Conservation (phyloP, 1,140 invertebrate genomes). For the Pteromalus puparum region DNA sequence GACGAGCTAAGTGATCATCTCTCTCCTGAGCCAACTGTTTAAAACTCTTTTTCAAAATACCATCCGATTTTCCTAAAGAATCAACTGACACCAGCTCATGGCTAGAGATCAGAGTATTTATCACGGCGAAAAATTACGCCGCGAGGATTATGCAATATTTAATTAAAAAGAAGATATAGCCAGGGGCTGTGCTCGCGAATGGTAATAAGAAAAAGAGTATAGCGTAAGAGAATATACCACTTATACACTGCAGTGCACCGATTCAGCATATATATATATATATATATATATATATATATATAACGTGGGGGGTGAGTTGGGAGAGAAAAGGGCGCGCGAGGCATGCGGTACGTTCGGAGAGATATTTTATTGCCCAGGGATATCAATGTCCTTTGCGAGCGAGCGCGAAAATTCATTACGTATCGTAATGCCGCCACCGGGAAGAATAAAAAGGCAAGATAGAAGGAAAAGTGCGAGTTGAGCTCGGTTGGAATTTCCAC, state of each 20-base stretch:
- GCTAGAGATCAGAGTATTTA: not conserved
- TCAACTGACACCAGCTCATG: not conserved
- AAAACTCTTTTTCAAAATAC: not conserved
- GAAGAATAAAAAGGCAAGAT: constrained; percentile 9
- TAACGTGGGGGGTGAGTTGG: not conserved
- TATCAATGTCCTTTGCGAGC: constrained; percentile 48
- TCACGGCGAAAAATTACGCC: not conserved
- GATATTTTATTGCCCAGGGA: constrained; percentile 51
- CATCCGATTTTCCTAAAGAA: not conserved
- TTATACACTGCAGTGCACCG: not conserved
- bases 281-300: not conserved
- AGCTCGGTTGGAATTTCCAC: constrained; percentile 32
- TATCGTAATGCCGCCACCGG: constrained; percentile 18
- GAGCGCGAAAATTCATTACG: constrained; percentile 49
- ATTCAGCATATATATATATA: not conserved
- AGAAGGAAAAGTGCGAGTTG: not conserved
- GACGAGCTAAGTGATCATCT: constrained; percentile 34
- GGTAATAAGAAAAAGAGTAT: not conserved
- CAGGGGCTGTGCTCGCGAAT: not conserved
- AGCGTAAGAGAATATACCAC: not conserved
- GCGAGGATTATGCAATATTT: not conserved
- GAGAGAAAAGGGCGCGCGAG: not conserved
- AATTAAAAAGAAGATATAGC: not conserved
- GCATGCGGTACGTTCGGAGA: constrained; percentile 6
- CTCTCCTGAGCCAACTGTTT: constrained; percentile 12